Conservation (phyloP, 1,140 invertebrate genomes). For the Heliconius congener region DNA sequence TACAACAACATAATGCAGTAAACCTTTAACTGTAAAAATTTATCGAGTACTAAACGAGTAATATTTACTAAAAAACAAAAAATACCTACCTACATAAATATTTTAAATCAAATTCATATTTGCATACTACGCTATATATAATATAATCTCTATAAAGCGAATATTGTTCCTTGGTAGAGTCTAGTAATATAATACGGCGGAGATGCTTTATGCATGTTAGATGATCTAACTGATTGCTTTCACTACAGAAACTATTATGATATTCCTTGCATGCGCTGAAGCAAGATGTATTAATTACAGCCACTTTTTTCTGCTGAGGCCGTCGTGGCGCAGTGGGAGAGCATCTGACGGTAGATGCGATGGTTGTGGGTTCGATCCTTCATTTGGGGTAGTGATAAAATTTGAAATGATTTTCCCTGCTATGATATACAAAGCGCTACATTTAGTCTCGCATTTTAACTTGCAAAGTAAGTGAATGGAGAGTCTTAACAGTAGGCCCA, state of each 20-base stretch:
- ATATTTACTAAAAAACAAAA: no score
- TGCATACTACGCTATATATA: background rate
- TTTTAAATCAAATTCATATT: background rate
- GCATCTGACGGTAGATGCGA: no score
- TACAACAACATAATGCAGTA: background rate
- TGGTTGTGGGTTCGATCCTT: no score
- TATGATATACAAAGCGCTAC: no score
- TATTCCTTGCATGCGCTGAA: background rate
- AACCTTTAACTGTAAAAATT: no score
- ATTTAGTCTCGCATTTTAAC: no score
- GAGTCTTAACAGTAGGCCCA: no score
- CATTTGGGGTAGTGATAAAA: no score
- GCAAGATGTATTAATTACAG: background rate
- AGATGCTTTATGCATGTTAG: constrained; percentile 15
- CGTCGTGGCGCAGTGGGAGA: no score
- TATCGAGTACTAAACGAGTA: background rate
- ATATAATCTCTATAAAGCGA: background rate
- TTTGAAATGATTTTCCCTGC: no score
- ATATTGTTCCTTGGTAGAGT: constrained; percentile 5
- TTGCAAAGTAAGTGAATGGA: no score
- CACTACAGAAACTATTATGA: background rate
- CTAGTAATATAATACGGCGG: background rate
- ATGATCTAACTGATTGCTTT: constrained; percentile 13
- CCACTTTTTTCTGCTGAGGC: background rate
- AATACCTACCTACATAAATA: background rate